Evolutionary conservation across 2,797 vertebrate genomes (phyloP), one percentile per base, ranked within the genome.

Genomic region (Phaenicophaeus curvirostris): DNA sequence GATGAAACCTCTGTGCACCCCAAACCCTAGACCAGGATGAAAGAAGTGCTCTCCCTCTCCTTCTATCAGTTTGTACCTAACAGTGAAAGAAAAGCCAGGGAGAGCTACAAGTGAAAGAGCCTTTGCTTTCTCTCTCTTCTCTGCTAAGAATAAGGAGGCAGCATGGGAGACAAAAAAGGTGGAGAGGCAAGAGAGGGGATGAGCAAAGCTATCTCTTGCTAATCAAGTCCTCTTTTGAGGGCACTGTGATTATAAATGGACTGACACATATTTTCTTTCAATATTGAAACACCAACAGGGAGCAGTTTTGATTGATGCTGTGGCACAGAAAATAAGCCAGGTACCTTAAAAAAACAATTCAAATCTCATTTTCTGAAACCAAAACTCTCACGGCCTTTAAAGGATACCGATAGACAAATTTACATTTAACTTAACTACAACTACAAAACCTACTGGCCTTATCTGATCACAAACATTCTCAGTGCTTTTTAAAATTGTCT

Each of bases 1-100:
- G 20, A 11, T 0, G 1, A 68, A 88, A 85, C 20, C 20, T 21
- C 66, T 53, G 44, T 0, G 0, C 1, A 2, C 39, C 35, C 17
- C n/a, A 24, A 39, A 0, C 35, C 37, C 4, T 7, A 10, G 13
- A 24, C 39, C 37, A 58, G 46, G 53, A 69, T 19, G 17, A 75
- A 66, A 66, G 73, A 85, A 72, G 24, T 0, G 8, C 30, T 88
- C 39, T 53, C 20, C 37, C 23, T 41, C 48, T 94, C 33, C 10
- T 54, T 67, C 59, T 2, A 5, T 35, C 20, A 1, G 19, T 53
- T 71, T 48, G 46, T 48, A 65, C 21, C 37, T 53, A 42, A 39
- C 9, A 33, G 27, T 58, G 67, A 88, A 55, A 62, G 65, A 59
- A n/a, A 42, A 81, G 19, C 35, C 25, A 82, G 35, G 25, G 57